phyloP scores from a whole-genome alignment of 2,888 invertebrate genomes.

The Dryobotodes eremita region DNA sequence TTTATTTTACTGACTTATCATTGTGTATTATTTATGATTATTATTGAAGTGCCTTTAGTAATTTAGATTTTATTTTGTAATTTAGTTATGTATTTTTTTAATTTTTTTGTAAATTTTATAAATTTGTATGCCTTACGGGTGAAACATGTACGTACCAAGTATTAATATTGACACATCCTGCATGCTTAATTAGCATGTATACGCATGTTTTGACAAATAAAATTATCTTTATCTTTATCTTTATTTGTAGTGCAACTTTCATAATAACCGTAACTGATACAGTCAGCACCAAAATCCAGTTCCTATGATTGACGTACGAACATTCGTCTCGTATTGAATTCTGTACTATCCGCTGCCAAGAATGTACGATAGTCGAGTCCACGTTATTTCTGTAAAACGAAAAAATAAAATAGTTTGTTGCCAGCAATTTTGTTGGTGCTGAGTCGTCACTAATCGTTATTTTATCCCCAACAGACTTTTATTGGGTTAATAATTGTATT shows the following conservation, averaged over 20 bases:
- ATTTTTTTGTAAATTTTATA: too few species aligned
- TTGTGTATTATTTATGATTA: too few species aligned
- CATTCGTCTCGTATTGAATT: slow-evolving; percentile 66
- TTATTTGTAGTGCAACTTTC: not conserved
- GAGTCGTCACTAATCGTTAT: slow-evolving; percentile 57
- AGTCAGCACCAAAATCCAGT: slow-evolving; percentile 50
- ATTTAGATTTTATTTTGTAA: too few species aligned
- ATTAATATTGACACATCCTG: too few species aligned
- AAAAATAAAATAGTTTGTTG: slow-evolving; percentile 63
- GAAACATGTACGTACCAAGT: too few species aligned
- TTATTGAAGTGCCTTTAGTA: too few species aligned
- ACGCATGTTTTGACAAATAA: too few species aligned
- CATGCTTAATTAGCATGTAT: too few species aligned
- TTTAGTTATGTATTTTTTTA: too few species aligned
- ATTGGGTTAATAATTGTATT: slow-evolving; percentile 54
- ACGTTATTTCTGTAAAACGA: slow-evolving; percentile 73
- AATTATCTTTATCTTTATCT: too few species aligned
- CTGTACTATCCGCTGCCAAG: slow-evolving; percentile 77
- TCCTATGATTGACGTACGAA: slow-evolving; percentile 64
- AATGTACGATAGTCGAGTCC: slow-evolving; percentile 77
- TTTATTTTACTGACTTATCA: too few species aligned
- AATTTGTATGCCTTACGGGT: too few species aligned
- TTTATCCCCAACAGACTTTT: slow-evolving; percentile 54
- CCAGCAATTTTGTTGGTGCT: slow-evolving; percentile 59
- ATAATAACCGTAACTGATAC: slow-evolving; percentile 12